Percentiles rank a stretch among this genome's conserved stretches.
Evolutionary conservation across 2,797 vertebrate genomes (phyloP).

Genomic region (Syncerus caffer): DNA sequence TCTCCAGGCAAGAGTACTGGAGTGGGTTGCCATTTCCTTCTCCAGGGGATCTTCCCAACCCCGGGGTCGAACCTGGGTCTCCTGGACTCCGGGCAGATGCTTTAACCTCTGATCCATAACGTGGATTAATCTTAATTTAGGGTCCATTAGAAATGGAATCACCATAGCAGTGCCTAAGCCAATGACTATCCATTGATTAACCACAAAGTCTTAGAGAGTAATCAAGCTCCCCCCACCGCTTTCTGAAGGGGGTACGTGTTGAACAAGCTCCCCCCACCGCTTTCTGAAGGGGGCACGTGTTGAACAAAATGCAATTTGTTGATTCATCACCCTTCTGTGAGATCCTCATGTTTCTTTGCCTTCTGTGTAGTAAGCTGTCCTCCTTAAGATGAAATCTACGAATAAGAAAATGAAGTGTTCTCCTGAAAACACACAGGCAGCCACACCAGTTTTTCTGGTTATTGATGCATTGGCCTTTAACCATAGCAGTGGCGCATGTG

Average conservation of each 20-base stretch:
- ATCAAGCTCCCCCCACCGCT: fast-evolving
- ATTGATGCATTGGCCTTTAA: fast-evolving
- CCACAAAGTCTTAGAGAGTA: background rate
- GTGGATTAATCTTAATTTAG: background rate
- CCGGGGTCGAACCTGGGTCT: no score
- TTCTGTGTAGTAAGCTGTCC: background rate
- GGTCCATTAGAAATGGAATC: background rate
- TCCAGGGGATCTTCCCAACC: no score
- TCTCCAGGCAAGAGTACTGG: no score
- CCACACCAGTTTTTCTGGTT: no score
- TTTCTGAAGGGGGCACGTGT: fast-evolving
- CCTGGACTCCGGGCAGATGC: no score
- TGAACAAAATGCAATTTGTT: fast-evolving
- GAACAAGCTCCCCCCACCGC: no score
- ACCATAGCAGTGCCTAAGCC: background rate
- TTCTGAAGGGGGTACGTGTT: fast-evolving
- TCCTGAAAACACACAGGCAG: background rate
- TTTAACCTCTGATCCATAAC: no score
- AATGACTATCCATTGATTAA: no score
- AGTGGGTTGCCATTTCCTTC: no score
- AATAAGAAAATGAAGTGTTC: no score
- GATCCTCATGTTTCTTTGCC: background rate
- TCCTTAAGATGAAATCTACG: background rate
- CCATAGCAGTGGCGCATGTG: fast-evolving
- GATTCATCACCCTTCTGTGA: background rate